Base-by-base conservation (phyloP, 2,888 invertebrate species). In the Epistrophella euchroma region DNA sequence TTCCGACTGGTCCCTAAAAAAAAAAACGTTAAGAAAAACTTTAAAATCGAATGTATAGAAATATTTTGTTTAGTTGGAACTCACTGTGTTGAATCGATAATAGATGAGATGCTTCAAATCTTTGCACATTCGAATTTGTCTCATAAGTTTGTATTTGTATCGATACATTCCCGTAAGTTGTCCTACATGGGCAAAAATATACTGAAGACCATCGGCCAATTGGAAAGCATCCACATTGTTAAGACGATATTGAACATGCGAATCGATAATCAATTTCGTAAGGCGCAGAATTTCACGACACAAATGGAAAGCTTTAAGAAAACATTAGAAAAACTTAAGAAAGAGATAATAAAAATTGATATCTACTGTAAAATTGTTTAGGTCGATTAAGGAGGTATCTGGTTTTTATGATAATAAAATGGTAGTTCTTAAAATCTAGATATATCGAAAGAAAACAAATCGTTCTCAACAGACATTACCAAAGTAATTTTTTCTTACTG, bases 211-310 rank as follows among this genome's bases (percentile, higher is more conserved):
- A 92, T 99, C 99, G 7, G 99, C 96, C 89, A 99, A 93, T 94
- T 99, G 98, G 93, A 99, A 99, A 2, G 99, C 99, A 92, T 99
- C 99, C 10, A 99, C 99, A 91, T 99, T 99, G 93, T 99, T 99
- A 87, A 99, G 94, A 17, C 99, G 95, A 92, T 99, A 99, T 92
- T 99, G 99, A 0, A 99, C 99, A 92, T 99, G 99, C 0, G 99
- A 98, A 93, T 99, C 99, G 74, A 99, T 98, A 9, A 99, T 98
- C 40, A 99, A 93, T 92, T 99, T 99, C 0, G 99, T 99, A 82
- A 99, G 93, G n/a, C 99, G 96, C 2, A 99, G 94, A 90, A 99
- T 99, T 94, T 99, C 99, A 88, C 99, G 96, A 91, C 99, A 99
- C 91, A 99, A 95, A 93, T 99, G 99, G 94, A 99, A 99, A 88